These are phyloP conservation scores for Carassius gibelio DNA, from an alignment of 2,113 vertebrate species.

Conservation along the genomic window DNA sequence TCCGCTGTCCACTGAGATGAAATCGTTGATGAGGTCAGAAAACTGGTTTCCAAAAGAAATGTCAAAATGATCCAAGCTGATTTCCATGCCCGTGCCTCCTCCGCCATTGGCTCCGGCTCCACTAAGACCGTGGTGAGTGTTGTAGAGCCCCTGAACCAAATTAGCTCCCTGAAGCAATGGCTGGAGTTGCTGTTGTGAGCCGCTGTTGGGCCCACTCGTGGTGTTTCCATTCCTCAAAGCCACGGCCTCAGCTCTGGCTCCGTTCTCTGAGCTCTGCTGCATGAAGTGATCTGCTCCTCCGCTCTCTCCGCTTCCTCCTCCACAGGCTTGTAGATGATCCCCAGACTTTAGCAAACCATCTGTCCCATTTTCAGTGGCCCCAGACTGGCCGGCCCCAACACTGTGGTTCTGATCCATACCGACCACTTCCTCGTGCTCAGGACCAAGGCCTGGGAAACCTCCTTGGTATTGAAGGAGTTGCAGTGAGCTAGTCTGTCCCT, in stretches of 20 bases:
- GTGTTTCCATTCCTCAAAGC: conserved; percentile 78
- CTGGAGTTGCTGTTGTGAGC: conserved; percentile 76
- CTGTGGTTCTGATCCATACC: conserved; percentile 71
- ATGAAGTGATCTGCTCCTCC: conserved; percentile 87
- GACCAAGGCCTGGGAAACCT: conserved; percentile 84
- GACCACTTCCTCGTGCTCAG: conserved; percentile 80
- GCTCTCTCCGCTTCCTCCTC: conserved; percentile 75
- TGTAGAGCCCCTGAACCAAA: conserved; percentile 95
- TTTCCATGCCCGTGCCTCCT: conserved; percentile 89
- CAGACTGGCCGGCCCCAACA: conserved; percentile 68
- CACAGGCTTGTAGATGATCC: conserved; percentile 88
- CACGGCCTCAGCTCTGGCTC: conserved; percentile 58
- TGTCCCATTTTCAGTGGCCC: conserved; percentile 74
- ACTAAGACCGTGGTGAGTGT: conserved; percentile 81
- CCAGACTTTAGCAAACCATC: conserved; percentile 89
- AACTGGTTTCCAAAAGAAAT: conserved; percentile 99
- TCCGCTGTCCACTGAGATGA: conserved; percentile 94
- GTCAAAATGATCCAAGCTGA: conserved; percentile 98
- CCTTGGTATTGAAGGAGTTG: conserved; percentile 97
- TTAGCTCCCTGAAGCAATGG: conserved; percentile 86
- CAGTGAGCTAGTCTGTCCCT: conserved; percentile 83
- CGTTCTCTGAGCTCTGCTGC: conserved; percentile 74
- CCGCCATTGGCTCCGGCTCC: conserved; percentile 68
- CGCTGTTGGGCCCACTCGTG: conserved; percentile 63
- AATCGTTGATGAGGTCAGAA: conserved; percentile 98